A percentile compares a stretch with the other conserved stretches of the same genome.
Evolutionary conservation across 2,888 invertebrate species (phyloP).

Genomic region (Chamaedrilus cognettii): DNA sequence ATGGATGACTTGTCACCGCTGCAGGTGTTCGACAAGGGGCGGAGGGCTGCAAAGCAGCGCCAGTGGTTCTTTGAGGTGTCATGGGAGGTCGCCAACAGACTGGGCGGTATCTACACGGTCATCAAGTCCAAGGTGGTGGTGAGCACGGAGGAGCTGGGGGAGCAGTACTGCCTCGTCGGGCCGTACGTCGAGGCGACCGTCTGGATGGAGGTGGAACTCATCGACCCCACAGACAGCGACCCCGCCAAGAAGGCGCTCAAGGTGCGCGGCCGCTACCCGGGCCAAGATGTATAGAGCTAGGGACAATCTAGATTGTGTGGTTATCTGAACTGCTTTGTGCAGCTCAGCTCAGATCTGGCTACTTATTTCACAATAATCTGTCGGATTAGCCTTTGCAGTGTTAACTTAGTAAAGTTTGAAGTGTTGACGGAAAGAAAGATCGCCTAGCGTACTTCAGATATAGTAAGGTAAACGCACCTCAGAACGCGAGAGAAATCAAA

Average conservation of each 20-base stretch:
- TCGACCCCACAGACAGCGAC: constrained; percentile 68
- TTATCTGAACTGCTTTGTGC: too few relatives aligned
- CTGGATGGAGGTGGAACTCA: constrained; percentile 92
- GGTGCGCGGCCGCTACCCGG: too few relatives aligned
- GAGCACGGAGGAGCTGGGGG: constrained; percentile 96
- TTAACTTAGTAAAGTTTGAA: too few relatives aligned
- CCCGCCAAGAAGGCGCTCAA: constrained; percentile 28
- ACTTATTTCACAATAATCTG: too few relatives aligned
- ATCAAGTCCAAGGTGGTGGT: constrained; percentile 97
- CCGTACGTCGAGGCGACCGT: constrained; percentile 95
- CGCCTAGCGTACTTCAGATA: too few relatives aligned
- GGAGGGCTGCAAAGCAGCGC: constrained; percentile 56
- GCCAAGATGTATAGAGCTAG: too few relatives aligned
- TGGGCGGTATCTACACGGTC: constrained; percentile 99
- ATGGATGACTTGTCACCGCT: background rate
- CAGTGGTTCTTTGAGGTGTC: constrained; percentile 97
- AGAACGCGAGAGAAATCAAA: too few relatives aligned
- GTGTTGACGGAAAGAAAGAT: too few relatives aligned
- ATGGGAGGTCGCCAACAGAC: constrained; percentile 99
- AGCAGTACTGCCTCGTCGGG: constrained; percentile 91
- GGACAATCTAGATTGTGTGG: too few relatives aligned
- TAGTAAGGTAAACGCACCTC: too few relatives aligned
- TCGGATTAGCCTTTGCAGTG: too few relatives aligned
- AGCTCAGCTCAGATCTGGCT: too few relatives aligned
- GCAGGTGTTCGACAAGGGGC: background rate